A percentile compares a stretch with the other conserved stretches of the same genome.
These are phyloP conservation scores for Myocastor coypus DNA, from an alignment of 2,113 vertebrate species.

Conservation along the genomic window DNA sequence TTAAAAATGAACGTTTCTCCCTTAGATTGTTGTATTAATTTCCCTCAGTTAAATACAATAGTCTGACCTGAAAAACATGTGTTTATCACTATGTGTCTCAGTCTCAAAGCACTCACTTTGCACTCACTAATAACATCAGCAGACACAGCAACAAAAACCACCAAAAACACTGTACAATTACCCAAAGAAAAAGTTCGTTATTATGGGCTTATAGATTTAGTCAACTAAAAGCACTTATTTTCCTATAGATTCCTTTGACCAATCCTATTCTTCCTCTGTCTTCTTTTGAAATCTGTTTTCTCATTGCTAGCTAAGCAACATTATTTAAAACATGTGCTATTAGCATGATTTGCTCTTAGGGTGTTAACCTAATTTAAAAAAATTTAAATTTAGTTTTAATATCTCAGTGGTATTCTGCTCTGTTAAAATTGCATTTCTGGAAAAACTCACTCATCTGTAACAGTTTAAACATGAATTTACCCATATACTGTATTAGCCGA, in stretches of 20 bases:
- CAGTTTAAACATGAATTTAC: slow-evolving; percentile 78
- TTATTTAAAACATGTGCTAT: slow-evolving; percentile 72
- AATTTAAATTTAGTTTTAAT: slow-evolving; percentile 77
- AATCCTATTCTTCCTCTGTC: not conserved
- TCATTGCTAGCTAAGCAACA: slow-evolving; percentile 52
- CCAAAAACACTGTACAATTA: not conserved
- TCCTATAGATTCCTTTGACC: not conserved
- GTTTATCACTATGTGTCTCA: not conserved
- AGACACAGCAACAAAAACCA: not conserved
- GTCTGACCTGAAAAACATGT: slow-evolving; percentile 36
- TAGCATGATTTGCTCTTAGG: slow-evolving; percentile 69
- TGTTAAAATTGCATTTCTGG: slow-evolving; percentile 78
- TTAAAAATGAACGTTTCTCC: slow-evolving; percentile 16
- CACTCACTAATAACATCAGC: not conserved
- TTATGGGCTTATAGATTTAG: slow-evolving; percentile 35
- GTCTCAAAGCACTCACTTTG: not conserved
- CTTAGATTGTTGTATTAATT: not conserved
- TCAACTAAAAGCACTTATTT: slow-evolving; percentile 41
- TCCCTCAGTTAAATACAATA: slow-evolving; percentile 13
- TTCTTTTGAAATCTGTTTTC: slow-evolving; percentile 61
- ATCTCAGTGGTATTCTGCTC: slow-evolving; percentile 75
- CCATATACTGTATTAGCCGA: slow-evolving; percentile 75
- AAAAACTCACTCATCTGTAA: slow-evolving; percentile 80
- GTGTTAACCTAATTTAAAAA: slow-evolving; percentile 76
- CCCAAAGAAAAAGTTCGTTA: not conserved